These are phyloP conservation scores for Callitettix versicolor DNA, from an alignment of 1,140 invertebrate genomes.

Conservation along the genomic window DNA sequence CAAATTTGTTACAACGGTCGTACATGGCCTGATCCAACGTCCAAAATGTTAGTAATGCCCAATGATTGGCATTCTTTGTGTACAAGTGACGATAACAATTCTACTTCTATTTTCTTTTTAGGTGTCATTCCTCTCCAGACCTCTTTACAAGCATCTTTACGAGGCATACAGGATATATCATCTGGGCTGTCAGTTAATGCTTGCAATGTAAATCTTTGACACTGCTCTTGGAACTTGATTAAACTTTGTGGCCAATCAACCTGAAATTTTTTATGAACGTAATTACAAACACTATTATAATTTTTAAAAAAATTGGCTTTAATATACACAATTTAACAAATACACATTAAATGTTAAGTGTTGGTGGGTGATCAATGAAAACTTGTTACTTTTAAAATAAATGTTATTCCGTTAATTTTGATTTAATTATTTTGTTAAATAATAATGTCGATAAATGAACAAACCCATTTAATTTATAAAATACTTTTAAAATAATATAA, in stretches of 20 bases:
- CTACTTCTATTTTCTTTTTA: slow-evolving; percentile 63
- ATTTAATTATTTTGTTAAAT: too few species aligned
- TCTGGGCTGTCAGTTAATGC: not conserved
- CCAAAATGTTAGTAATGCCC: slow-evolving; percentile 49
- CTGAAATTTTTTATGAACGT: not conserved
- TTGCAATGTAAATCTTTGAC: not conserved
- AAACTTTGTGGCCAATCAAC: not conserved
- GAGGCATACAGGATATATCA: not conserved
- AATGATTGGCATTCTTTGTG: slow-evolving; percentile 38
- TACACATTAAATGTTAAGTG: too few species aligned
- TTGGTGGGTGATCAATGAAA: too few species aligned
- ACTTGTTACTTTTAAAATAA: too few species aligned
- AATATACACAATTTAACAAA: not conserved
- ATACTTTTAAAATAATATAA: too few species aligned
- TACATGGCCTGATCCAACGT: slow-evolving; percentile 71
- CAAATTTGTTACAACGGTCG: too few species aligned
- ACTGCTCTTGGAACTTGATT: not conserved
- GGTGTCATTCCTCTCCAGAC: slow-evolving; percentile 36
- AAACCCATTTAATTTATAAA: too few species aligned
- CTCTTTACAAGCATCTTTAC: slow-evolving; percentile 24
- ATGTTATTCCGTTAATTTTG: too few species aligned
- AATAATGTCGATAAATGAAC: too few species aligned
- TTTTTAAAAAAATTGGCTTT: not conserved
- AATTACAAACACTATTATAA: not conserved
- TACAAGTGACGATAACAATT: slow-evolving; percentile 45